Evolutionary conservation across 2,797 vertebrate genomes (phyloP).

Genomic region (Peromyscus attwateri): DNA sequence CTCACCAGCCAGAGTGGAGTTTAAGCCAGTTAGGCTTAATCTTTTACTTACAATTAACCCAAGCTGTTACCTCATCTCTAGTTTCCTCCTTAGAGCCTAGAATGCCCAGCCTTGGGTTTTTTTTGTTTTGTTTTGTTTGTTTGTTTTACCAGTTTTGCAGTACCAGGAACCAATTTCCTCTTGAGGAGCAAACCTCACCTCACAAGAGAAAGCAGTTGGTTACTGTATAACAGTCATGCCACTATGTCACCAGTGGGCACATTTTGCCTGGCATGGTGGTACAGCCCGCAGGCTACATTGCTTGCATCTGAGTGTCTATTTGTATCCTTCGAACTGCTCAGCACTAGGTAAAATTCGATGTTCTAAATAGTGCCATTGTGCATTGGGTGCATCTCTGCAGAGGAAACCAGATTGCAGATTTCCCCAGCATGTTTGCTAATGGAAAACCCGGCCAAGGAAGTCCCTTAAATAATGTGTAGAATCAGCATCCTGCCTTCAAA

Average conservation of each 20-base stretch:
- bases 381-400: slow-evolving; percentile 1
- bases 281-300: background rate
- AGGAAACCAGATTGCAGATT: slow-evolving; percentile 17
- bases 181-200: background rate
- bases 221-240: background rate
- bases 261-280: background rate
- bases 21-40: background rate
- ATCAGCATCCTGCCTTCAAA: slow-evolving; percentile 69
- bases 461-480: slow-evolving; percentile 74
- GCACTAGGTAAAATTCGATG: slow-evolving; percentile 12
- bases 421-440: slow-evolving; percentile 75
- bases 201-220: background rate
- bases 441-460: slow-evolving; percentile 75
- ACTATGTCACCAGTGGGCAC: background rate
- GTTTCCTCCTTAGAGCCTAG: background rate
- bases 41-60: background rate
- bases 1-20: background rate
- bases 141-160: background rate
- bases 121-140: background rate
- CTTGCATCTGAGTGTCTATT: background rate
- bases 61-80: background rate
- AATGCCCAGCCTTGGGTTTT: background rate
- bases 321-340: background rate
- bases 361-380: background rate
- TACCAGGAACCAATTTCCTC: background rate